These are phyloP conservation scores for Hydrolagus affinis DNA, from an alignment of 2,113 vertebrate genomes.

Conservation along the genomic window DNA sequence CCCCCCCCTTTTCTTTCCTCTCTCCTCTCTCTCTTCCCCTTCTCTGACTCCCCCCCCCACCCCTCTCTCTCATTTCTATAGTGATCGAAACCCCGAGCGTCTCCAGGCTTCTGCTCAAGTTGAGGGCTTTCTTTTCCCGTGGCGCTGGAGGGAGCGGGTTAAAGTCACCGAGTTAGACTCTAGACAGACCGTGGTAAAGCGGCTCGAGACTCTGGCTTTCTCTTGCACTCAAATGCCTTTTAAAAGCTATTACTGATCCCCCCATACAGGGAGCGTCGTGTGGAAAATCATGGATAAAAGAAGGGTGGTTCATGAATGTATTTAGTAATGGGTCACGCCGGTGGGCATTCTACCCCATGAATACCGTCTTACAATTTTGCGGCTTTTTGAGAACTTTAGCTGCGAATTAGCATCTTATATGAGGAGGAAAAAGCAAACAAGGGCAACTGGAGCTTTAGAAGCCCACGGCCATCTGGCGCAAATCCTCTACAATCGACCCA, in stretches of 20 bases:
- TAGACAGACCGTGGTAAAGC: constrained; percentile 51
- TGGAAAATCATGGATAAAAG: constrained; percentile 77
- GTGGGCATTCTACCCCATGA: constrained; percentile 73
- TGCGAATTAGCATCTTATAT: constrained; percentile 58
- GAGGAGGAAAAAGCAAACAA: constrained; percentile 62
- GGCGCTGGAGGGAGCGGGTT: constrained; percentile 38
- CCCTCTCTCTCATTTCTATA: constrained; percentile 30
- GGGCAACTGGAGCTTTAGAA: constrained; percentile 66
- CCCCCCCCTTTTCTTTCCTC: not conserved
- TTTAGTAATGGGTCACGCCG: constrained; percentile 77
- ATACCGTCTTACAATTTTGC: constrained; percentile 73
- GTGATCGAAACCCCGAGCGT: not conserved
- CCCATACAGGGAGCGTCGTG: constrained; percentile 64
- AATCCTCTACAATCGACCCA: constrained; percentile 64
- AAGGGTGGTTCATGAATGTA: constrained; percentile 79
- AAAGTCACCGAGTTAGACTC: constrained; percentile 51
- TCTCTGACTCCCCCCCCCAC: not conserved
- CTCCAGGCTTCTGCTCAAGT: constrained; percentile 11
- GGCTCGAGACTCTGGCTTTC: constrained; percentile 49
- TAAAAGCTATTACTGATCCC: constrained; percentile 62
- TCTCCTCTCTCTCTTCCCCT: not conserved
- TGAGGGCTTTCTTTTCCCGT: constrained; percentile 10
- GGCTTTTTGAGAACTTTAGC: constrained; percentile 61
- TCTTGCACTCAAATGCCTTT: constrained; percentile 60
- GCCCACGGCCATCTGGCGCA: constrained; percentile 73